Evolutionary conservation across 2,888 invertebrate species (phyloP).

Genomic region (Cheilosia vernalis): DNA sequence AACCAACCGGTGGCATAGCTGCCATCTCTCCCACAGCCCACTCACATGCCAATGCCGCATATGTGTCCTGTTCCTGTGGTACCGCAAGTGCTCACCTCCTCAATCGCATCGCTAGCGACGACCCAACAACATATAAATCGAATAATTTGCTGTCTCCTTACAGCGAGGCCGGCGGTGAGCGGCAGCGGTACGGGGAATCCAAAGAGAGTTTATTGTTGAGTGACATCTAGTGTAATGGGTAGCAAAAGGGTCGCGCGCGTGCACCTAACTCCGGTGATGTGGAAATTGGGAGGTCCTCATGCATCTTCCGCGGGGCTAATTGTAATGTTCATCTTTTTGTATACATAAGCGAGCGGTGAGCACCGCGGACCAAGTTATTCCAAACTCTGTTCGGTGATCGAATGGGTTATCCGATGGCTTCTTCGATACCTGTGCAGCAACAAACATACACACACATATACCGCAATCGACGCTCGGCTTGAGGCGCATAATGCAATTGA

Average conservation of each 20-base stretch:
- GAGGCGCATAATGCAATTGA: slow-evolving; percentile 74
- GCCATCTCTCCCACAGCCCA: slow-evolving; percentile 41
- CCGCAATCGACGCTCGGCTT: slow-evolving; percentile 66
- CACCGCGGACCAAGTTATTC: slow-evolving; percentile 46
- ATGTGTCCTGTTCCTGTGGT: not conserved
- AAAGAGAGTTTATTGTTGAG: slow-evolving; percentile 67
- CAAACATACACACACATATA: slow-evolving; percentile 14
- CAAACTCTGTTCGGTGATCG: slow-evolving; percentile 48
- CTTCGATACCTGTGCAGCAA: slow-evolving; percentile 50
- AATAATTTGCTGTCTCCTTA: slow-evolving; percentile 46
- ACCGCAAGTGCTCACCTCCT: slow-evolving; percentile 1
- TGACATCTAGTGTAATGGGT: slow-evolving; percentile 68
- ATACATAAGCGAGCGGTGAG: not conserved
- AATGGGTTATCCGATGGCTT: slow-evolving; percentile 67
- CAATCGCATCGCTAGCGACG: slow-evolving; percentile 5
- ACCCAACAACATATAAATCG: slow-evolving; percentile 27
- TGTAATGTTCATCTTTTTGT: slow-evolving; percentile 68
- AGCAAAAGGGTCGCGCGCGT: slow-evolving; percentile 66
- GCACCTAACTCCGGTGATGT: slow-evolving; percentile 21
- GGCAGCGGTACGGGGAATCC: not conserved
- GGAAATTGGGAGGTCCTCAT: slow-evolving; percentile 72
- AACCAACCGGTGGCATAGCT: slow-evolving; percentile 1
- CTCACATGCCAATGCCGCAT: slow-evolving; percentile 31
- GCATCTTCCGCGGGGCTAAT: slow-evolving; percentile 68
- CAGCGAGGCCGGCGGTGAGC: not conserved